These are phyloP conservation scores for Morelia viridis DNA, from an alignment of 2,797 vertebrate species.

Conservation along the genomic window DNA sequence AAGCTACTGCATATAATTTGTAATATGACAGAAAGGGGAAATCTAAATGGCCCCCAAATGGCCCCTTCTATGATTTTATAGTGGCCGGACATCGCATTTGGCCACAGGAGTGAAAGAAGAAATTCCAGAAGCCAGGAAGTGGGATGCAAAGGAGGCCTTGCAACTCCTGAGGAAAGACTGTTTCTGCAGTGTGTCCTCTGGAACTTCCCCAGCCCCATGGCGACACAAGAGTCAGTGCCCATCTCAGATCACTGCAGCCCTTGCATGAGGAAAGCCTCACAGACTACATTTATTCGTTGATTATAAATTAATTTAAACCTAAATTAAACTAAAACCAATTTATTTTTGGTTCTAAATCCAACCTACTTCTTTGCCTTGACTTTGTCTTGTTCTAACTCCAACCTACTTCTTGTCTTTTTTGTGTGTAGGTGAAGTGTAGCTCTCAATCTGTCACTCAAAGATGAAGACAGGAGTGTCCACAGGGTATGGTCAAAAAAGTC, in stretches of 20 bases:
- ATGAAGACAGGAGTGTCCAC: background rate
- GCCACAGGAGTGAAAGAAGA: background rate
- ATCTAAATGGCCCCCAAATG: background rate
- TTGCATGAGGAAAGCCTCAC: background rate
- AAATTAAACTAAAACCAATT: background rate
- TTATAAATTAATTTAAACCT: background rate
- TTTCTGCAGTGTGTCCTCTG: background rate
- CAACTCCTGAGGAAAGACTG: background rate
- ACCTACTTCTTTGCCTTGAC: background rate
- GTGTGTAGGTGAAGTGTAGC: background rate
- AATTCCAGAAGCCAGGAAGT: background rate
- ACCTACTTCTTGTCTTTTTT: background rate
- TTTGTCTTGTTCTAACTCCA: background rate
- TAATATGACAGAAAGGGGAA: background rate
- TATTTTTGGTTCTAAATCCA: background rate
- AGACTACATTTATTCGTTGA: background rate
- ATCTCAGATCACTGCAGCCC: too few relatives aligned
- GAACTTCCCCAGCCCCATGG: background rate
- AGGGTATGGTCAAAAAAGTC: background rate
- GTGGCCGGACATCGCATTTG: background rate
- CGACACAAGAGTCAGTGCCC: too few relatives aligned
- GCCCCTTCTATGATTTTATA: background rate
- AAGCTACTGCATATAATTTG: background rate
- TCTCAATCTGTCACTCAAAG: background rate
- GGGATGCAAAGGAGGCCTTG: background rate